These are phyloP conservation scores for Hydrotaea cyrtoneurina DNA, from an alignment of 2,888 invertebrate species.

Conservation along the genomic window DNA sequence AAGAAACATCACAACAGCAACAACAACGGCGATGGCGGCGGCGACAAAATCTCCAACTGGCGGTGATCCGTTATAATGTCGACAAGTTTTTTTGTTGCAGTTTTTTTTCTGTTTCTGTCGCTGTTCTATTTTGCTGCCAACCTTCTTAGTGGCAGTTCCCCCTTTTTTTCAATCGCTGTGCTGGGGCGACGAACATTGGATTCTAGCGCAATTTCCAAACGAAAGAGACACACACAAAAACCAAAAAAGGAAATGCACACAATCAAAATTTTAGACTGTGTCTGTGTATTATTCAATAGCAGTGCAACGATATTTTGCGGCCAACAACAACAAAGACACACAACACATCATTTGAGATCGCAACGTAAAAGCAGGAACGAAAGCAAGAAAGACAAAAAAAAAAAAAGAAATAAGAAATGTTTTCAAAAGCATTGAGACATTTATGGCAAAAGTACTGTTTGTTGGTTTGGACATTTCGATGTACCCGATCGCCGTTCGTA, in stretches of 20 bases:
- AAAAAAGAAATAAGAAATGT: conserved; percentile 41
- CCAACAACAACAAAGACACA: conserved; percentile 33
- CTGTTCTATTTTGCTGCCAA: conserved; percentile 30
- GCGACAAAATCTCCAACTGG: conserved; percentile 47
- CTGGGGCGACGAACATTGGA: neutral
- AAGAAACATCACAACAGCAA: conserved; percentile 55
- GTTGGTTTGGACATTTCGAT: conserved; percentile 25
- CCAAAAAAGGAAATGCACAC: conserved; percentile 57
- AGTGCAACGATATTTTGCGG: neutral
- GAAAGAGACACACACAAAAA: conserved; percentile 24
- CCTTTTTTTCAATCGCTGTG: neutral
- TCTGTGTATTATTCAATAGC: conserved; percentile 39
- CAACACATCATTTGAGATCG: conserved; percentile 19
- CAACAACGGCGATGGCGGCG: conserved; percentile 28
- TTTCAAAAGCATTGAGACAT: conserved; percentile 58
- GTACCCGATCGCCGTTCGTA: neutral
- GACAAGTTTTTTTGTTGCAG: conserved; percentile 30
- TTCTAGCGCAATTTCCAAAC: conserved; percentile 36
- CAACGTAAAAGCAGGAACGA: neutral
- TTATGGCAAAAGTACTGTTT: conserved; percentile 67
- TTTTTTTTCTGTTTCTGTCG: conserved; percentile 1
- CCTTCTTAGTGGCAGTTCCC: conserved; percentile 30
- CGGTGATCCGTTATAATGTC: conserved; percentile 63
- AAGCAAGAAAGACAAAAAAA: neutral
- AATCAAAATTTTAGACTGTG: neutral